phyloP scores from a whole-genome alignment of 2,113 vertebrate species.

The Heterotilapia buettikoferi region DNA sequence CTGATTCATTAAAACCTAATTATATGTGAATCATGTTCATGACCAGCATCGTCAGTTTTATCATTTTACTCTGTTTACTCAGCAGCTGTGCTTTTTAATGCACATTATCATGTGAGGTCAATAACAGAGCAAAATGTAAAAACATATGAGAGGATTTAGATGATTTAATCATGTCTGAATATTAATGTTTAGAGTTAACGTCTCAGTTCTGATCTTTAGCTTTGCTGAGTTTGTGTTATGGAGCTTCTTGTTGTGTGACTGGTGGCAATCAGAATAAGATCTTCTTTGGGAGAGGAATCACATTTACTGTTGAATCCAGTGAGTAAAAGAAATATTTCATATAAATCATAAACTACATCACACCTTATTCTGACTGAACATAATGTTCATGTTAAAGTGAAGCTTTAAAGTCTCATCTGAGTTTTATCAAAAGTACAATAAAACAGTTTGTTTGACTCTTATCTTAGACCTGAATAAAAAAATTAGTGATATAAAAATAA shows the following conservation, averaged over 20 bases:
- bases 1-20: accelerated
- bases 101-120: neutral
- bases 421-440: neutral
- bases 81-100: neutral
- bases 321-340: accelerated
- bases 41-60: accelerated
- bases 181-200: neutral
- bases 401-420: neutral
- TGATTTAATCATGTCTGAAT: neutral
- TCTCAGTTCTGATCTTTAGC: neutral
- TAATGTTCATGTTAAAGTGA: neutral
- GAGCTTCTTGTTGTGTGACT: neutral
- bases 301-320: neutral
- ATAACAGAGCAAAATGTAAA: neutral
- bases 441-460: neutral
- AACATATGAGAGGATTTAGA: too few relatives aligned
- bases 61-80: neutral
- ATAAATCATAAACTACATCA: neutral
- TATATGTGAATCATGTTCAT: neutral
- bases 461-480: neutral
- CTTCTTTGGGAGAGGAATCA: neutral
- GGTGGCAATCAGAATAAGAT: accelerated
- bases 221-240: neutral
- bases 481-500: neutral
- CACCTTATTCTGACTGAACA: neutral